A percentile compares a stretch with the other conserved stretches of the same genome.
Evolutionary conservation across 2,888 invertebrate species (phyloP).

Genomic region (Conus canariensis): DNA sequence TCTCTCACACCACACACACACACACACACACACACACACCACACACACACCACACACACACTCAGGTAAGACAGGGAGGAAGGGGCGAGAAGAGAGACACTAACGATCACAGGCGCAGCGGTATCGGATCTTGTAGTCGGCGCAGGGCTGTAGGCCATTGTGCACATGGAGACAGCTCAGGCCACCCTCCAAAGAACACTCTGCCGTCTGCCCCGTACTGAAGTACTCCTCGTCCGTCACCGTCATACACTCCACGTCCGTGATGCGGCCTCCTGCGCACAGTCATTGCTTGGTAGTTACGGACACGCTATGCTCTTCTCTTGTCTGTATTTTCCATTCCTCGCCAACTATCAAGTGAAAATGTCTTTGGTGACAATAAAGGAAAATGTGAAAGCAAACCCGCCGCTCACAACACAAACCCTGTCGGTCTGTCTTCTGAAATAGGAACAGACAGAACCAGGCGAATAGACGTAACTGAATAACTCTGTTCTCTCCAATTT

Average conservation of each 20-base stretch:
- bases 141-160: constrained; percentile 63
- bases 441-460: no score
- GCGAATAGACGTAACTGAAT: no score
- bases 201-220: constrained; percentile 59
- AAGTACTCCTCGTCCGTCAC: constrained; percentile 57
- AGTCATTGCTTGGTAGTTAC: constrained; percentile 35
- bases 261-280: constrained; percentile 58
- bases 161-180: constrained; percentile 79
- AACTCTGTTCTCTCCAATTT: no score
- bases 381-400: no score
- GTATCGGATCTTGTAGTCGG: constrained; percentile 72
- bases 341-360: neutral
- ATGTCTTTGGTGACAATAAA: no score
- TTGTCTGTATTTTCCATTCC: constrained; percentile 15
- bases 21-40: no score
- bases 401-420: no score
- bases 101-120: constrained; percentile 80
- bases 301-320: constrained; percentile 54
- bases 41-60: no score
- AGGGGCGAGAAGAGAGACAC: neutral
- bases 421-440: no score
- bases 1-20: no score
- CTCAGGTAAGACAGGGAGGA: neutral
- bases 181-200: constrained; percentile 83
- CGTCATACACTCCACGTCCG: constrained; percentile 69